phyloP scores from a whole-genome alignment of 2,888 invertebrate genomes.

The Eristalis arbustorum region DNA sequence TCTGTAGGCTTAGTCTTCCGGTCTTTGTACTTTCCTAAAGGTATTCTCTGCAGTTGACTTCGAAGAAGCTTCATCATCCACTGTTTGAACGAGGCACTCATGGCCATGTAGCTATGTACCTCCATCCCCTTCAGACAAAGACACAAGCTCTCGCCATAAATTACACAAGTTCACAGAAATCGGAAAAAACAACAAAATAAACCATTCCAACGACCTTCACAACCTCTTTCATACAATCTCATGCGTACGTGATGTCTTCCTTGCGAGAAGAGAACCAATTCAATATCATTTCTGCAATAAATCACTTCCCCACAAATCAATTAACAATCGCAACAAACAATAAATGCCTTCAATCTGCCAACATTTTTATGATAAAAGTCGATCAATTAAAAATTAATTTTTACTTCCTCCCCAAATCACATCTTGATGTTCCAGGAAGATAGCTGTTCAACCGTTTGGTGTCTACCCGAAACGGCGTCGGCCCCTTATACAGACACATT shows the following conservation, averaged over 20 bases:
- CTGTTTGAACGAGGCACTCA: too few species aligned
- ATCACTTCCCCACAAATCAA: background rate
- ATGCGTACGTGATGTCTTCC: too few species aligned
- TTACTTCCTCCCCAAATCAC: slow-evolving; percentile 23
- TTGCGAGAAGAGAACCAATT: too few species aligned
- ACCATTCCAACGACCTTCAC: background rate
- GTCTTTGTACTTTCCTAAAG: background rate
- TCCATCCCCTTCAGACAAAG: too few species aligned
- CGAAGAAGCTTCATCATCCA: too few species aligned
- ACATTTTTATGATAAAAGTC: background rate
- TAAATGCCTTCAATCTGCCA: background rate
- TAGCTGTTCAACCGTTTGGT: slow-evolving; percentile 56
- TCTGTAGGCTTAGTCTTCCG: too few species aligned
- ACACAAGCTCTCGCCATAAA: too few species aligned
- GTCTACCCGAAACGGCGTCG: slow-evolving; percentile 53
- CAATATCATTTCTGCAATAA: background rate
- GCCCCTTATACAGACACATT: slow-evolving; percentile 15
- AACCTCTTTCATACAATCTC: background rate
- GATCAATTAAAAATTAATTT: background rate
- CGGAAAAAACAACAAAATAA: background rate
- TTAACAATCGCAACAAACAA: background rate
- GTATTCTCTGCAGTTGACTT: background rate
- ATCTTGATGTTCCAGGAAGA: slow-evolving; percentile 47
- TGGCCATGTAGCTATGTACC: too few species aligned
- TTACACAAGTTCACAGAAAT: too few species aligned